Conservation (phyloP, 2,113 vertebrate genomes). For the Lophochroa leadbeateri region DNA sequence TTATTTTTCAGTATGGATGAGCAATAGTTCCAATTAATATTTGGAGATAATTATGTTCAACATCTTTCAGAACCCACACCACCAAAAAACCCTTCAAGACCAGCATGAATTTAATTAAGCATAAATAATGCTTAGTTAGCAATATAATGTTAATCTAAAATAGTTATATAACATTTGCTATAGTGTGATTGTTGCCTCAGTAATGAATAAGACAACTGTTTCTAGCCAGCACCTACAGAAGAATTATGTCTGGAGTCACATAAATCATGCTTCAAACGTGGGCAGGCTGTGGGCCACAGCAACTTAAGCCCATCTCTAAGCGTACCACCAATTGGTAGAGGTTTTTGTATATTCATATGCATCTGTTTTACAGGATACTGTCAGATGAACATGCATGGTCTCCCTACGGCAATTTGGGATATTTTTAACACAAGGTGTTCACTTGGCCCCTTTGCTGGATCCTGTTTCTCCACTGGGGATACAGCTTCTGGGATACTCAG, state of each 20-base stretch:
- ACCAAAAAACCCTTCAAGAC: not conserved
- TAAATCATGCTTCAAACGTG: not conserved
- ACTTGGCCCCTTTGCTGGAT: not conserved
- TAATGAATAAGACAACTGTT: not conserved
- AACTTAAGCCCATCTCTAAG: not conserved
- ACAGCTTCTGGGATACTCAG: not conserved
- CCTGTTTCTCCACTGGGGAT: accelerated
- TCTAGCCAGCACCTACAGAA: not conserved
- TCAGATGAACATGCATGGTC: not conserved
- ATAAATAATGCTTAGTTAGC: not conserved
- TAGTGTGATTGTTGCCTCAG: not conserved
- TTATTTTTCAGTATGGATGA: not conserved
- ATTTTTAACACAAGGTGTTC: not conserved
- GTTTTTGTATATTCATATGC: not conserved
- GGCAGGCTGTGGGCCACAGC: not conserved
- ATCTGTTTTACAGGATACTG: not conserved
- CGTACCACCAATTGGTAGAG: accelerated
- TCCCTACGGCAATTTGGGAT: not conserved
- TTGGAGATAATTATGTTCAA: not conserved
- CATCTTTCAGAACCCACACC: not conserved
- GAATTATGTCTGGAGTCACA: not conserved
- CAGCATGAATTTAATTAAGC: not conserved
- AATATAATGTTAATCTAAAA: not conserved
- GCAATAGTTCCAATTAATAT: not conserved
- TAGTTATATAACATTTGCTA: not conserved